Evolutionary conservation across 2,888 invertebrate genomes (phyloP).

Genomic region (Apantesis nais): DNA sequence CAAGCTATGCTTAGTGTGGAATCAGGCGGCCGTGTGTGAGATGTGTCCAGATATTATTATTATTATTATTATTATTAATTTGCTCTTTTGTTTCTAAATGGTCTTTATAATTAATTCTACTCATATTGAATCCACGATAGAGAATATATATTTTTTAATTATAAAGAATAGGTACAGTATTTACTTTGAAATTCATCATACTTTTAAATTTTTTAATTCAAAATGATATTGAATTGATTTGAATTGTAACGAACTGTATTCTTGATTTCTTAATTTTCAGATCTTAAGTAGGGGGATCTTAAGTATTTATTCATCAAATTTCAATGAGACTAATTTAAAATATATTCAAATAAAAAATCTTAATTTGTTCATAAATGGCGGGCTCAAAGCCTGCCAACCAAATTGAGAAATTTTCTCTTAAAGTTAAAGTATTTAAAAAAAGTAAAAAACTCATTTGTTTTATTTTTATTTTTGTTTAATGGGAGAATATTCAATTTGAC

Average conservation of each 20-base stretch:
- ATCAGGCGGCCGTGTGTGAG: too few relatives aligned
- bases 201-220: not conserved
- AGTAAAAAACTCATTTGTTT: not conserved
- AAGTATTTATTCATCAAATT: not conserved
- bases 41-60: too few relatives aligned
- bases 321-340: not conserved
- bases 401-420: too few relatives aligned
- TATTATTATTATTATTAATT: too few relatives aligned
- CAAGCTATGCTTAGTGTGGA: too few relatives aligned
- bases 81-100: not conserved
- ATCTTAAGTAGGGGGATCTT: not conserved
- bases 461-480: not conserved
- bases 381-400: too few relatives aligned
- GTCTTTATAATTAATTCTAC: not conserved
- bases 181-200: too few relatives aligned
- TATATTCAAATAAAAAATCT: too few relatives aligned
- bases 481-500: too few relatives aligned
- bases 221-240: too few relatives aligned
- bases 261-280: not conserved
- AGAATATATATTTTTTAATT: not conserved
- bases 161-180: not conserved
- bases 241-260: not conserved
- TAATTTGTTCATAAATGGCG: too few relatives aligned
- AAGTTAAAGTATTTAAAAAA: not conserved
- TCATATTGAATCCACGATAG: too few relatives aligned